phyloP scores from a whole-genome alignment of 1,140 invertebrate species.

The Drosophila mojavensis region DNA sequence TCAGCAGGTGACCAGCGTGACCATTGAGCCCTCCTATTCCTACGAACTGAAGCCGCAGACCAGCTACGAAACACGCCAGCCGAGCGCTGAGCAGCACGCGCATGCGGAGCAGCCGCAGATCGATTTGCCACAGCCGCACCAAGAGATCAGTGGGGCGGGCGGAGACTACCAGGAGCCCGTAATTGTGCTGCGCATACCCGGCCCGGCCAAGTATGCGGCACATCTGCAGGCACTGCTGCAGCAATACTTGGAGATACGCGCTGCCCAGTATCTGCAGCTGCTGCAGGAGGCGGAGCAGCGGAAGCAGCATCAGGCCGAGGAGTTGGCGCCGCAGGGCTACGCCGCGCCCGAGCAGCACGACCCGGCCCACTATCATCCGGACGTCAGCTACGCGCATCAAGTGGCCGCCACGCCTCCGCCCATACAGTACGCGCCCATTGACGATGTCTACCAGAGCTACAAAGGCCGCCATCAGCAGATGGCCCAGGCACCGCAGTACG shows the following conservation, averaged over 20 bases:
- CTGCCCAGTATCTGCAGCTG: conserved; percentile 76
- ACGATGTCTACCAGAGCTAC: conserved; percentile 78
- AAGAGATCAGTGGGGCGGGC: conserved; percentile 18
- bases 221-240: conserved; percentile 80
- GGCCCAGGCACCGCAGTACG: conserved; percentile 46
- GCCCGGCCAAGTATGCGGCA: conserved; percentile 80
- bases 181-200: conserved; percentile 79
- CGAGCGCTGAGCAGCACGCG: conserved; percentile 41
- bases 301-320: conserved; percentile 51
- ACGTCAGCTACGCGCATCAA: conserved; percentile 68
- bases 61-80: conserved; percentile 58
- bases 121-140: conserved; percentile 64
- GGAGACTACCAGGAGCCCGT: conserved; percentile 75
- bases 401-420: conserved; percentile 57
- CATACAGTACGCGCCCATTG: conserved; percentile 69
- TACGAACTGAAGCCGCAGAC: conserved; percentile 82
- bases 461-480: conserved; percentile 68
- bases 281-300: conserved; percentile 73
- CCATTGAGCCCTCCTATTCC: conserved; percentile 80
- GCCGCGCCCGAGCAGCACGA: conserved; percentile 45
- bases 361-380: conserved; percentile 57
- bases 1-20: conserved; percentile 72
- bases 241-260: conserved; percentile 82
- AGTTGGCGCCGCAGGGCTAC: conserved; percentile 25
- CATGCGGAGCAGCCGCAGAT: conserved; percentile 63